phyloP scores from a whole-genome alignment of 2,113 vertebrate genomes.

The Neodon shergylaensis region DNA sequence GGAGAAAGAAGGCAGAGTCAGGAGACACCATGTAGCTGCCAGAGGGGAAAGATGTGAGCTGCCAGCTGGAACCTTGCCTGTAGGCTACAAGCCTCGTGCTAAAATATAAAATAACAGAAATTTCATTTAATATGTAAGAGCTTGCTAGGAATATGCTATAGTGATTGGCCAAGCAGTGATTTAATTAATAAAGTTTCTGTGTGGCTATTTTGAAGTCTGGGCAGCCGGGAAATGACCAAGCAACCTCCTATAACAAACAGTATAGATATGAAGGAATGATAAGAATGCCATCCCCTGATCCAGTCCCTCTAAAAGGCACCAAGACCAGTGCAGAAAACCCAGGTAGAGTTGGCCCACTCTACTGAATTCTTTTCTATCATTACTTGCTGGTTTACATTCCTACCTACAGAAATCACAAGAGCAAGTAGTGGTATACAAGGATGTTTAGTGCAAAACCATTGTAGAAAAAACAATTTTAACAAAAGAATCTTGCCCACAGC shows the following conservation, averaged over 20 bases:
- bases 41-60: no score
- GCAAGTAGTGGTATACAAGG: neutral
- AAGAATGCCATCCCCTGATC: neutral
- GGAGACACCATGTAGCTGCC: no score
- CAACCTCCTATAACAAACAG: neutral
- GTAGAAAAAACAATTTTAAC: conserved; percentile 76
- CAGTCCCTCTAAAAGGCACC: neutral
- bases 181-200: no score
- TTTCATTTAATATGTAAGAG: no score
- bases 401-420: conserved; percentile 60
- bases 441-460: conserved; percentile 68
- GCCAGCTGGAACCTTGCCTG: no score
- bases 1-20: no score
- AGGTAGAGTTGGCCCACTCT: neutral
- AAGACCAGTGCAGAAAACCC: neutral
- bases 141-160: no score
- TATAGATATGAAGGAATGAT: neutral
- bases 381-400: conserved; percentile 19
- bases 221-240: no score
- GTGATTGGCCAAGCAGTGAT: no score
- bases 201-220: no score
- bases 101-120: no score
- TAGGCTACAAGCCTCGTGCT: no score
- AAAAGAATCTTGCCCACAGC: conserved; percentile 69
- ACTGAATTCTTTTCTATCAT: conserved; percentile 48